Conservation (phyloP, 2,113 vertebrate genomes). For the Mellivora capensis region DNA sequence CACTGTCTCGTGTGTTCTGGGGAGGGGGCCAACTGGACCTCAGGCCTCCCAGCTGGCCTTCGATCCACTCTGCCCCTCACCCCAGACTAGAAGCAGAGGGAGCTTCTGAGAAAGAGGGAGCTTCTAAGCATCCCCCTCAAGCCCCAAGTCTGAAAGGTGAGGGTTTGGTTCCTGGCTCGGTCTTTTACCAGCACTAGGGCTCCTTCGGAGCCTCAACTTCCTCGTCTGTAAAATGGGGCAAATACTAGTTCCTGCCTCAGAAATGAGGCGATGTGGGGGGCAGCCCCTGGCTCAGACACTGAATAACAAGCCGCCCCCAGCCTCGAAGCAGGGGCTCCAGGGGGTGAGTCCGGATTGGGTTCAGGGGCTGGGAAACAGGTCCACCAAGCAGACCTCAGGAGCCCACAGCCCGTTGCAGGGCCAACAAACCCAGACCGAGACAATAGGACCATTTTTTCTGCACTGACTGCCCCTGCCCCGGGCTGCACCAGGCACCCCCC, state of each 20-base stretch:
- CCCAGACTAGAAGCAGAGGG: neutral
- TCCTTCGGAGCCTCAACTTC: neutral
- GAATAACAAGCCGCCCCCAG: neutral
- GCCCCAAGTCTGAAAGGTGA: neutral
- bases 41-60: neutral
- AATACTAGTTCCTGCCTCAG: accelerated
- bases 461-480: no score
- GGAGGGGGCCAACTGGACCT: no score
- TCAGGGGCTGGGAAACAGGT: neutral
- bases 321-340: accelerated
- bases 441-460: no score
- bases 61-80: neutral
- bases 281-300: neutral
- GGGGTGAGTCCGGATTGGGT: accelerated
- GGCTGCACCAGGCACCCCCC: no score
- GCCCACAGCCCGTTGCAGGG: neutral
- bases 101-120: neutral
- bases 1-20: accelerated
- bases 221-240: neutral
- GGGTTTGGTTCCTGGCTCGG: neutral
- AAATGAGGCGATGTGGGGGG: accelerated
- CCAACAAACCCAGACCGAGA: no score
- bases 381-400: neutral
- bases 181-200: neutral
- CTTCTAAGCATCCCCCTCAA: neutral